phyloP scores from a whole-genome alignment of 2,113 vertebrate genomes.

The Lophotis ruficrista region DNA sequence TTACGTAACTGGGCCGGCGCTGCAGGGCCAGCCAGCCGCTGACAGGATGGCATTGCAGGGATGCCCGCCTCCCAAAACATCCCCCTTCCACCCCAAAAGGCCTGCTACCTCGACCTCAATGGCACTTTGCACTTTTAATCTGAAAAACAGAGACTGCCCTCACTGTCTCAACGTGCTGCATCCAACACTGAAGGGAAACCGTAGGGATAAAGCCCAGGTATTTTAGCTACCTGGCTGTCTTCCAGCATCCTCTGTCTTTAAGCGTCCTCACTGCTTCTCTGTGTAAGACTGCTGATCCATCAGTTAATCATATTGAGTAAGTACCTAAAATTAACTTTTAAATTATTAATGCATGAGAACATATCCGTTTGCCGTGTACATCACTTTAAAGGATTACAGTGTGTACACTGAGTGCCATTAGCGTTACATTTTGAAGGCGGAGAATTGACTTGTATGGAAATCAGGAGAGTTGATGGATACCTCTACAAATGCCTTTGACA shows the following conservation, averaged over 20 bases:
- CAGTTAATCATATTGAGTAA: constrained; percentile 59
- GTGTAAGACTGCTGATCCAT: constrained; percentile 54
- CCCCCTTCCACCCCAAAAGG: not conserved
- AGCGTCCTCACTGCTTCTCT: constrained; percentile 3
- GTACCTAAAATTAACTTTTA: constrained; percentile 68
- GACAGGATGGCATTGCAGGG: not conserved
- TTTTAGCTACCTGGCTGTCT: constrained; percentile 6
- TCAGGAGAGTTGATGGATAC: not conserved
- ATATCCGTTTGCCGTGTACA: constrained; percentile 47
- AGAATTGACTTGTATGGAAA: constrained; percentile 53
- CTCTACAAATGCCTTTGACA: not conserved
- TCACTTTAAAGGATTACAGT: constrained; percentile 61
- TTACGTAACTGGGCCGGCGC: not conserved
- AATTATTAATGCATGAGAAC: constrained; percentile 66
- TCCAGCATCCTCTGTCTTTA: constrained; percentile 36
- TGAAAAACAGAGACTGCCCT: not conserved
- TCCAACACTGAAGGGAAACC: not conserved
- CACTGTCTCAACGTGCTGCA: rapidly evolving
- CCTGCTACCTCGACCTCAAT: not conserved
- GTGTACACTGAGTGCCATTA: constrained; percentile 30
- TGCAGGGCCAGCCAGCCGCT: not conserved
- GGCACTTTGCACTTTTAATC: not conserved
- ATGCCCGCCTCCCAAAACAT: not conserved
- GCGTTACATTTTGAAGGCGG: constrained; percentile 9
- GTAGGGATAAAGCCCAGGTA: constrained; percentile 2